Evolutionary conservation across 30 jellyfish, hydroid and myxozoan species (phyloP).

Genomic region (Pseudorhiza aurosa): DNA sequence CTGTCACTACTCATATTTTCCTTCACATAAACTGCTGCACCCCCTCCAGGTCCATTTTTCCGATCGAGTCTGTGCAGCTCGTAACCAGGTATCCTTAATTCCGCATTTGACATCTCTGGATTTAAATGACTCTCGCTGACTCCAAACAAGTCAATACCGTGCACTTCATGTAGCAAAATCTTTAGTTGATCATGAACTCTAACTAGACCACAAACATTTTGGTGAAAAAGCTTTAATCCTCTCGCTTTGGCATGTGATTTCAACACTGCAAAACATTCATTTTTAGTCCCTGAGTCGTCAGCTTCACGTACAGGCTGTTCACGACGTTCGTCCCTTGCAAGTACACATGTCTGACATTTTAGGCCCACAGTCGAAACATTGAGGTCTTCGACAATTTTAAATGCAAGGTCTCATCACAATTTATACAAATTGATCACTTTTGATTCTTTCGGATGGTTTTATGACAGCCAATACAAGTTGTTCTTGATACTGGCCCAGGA

Average conservation of each 20-base stretch:
- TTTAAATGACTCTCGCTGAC: constrained; percentile 61
- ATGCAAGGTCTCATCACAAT: constrained; percentile 57
- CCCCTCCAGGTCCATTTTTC: constrained; percentile 74
- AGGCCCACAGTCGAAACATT: constrained; percentile 66
- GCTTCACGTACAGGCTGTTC: constrained; percentile 49
- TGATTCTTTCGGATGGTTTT: constrained; percentile 63
- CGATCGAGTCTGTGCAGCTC: constrained; percentile 53
- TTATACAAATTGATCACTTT: constrained; percentile 31
- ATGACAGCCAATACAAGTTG: constrained; percentile 52
- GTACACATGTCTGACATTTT: constrained; percentile 61
- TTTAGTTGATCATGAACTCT: constrained; percentile 66
- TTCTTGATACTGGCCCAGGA: constrained; percentile 61
- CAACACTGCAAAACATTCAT: constrained; percentile 51
- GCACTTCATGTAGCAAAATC: constrained; percentile 62
- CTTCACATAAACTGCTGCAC: constrained; percentile 57
- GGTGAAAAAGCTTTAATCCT: constrained; percentile 5
- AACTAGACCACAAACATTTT: constrained; percentile 47
- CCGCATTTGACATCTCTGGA: constrained; percentile 45
- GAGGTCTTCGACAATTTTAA: constrained; percentile 49
- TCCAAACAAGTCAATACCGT: constrained; percentile 60
- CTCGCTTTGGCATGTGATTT: constrained; percentile 24
- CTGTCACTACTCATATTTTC: constrained; percentile 48
- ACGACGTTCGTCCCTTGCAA: constrained; percentile 49
- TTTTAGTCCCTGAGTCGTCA: constrained; percentile 48
- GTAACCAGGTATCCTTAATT: constrained; percentile 62